Base-by-base conservation (phyloP, 2,113 vertebrate genomes). In the Calidris pygmaea region DNA sequence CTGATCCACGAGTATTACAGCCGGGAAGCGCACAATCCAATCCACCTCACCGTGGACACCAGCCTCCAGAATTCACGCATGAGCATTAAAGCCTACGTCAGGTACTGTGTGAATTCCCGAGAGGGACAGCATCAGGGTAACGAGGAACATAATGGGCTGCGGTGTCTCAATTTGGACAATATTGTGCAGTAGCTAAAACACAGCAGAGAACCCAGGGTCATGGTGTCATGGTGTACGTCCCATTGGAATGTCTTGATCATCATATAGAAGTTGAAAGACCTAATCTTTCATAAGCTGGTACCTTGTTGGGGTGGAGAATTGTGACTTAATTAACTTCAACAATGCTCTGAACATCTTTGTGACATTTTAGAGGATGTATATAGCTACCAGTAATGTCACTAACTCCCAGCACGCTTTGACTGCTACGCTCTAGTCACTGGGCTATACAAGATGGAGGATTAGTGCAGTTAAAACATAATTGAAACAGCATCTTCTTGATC, bases 1-100 rank as follows among this genome's bases (percentile, higher is more conserved):
- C 98, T 99, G 85, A 99, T 99, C 89, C 99, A 99, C 0, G 99
- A 99, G 96, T 99, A 99, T 77, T 99, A 99, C 98, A 99, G 99
- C 96, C 98, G 99, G 4, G 99, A 99, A 95, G 99, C 99, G 4
- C 98, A 98, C 82, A 99, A 99, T 95, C 99, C 99, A 59, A 99
- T 99, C 48, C 99, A 99, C 94, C 98, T 99, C 94, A 99, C 99
- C 0, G 98, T 98, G 95, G 99, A 99, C 97, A 99, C 99, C 0
- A 99, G 99, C 29, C 98, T 99, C 84, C 99, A 99, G 98, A 99
- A 98, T 2, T 98, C 99, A 53, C 99, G 99, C 93, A 99, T 99
- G 99, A 99, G 98, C 98, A 99, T 99, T 97, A 99, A 99, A 27
- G 99, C 99, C 79, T 99, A 99, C 1, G 98, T 99, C 98, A 99